phyloP scores from a whole-genome alignment of 2,113 vertebrate species.

The Lathamus discolor region DNA sequence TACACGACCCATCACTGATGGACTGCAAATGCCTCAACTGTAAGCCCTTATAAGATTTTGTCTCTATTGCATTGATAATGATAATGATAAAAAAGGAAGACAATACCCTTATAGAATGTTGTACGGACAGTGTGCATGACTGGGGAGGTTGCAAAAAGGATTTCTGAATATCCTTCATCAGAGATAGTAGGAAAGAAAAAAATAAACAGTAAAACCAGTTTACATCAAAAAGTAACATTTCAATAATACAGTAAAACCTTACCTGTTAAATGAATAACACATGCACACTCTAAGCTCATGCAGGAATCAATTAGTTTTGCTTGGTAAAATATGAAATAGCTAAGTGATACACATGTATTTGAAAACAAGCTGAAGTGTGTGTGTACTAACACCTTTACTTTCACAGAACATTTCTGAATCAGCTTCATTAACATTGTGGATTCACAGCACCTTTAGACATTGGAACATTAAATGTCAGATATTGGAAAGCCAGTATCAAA shows the following conservation, averaged over 20 bases:
- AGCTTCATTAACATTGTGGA: neutral
- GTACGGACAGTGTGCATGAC: conserved; percentile 73
- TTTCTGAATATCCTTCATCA: conserved; percentile 80
- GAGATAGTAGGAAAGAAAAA: conserved; percentile 70
- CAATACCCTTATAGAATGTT: conserved; percentile 80
- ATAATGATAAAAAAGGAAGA: conserved; percentile 60
- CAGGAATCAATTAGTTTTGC: conserved; percentile 11
- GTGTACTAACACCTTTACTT: neutral
- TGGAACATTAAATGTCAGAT: neutral
- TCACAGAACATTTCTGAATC: neutral
- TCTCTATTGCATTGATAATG: conserved; percentile 6
- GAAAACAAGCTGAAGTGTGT: neutral
- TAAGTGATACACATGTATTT: neutral
- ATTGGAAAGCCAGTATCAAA: neutral
- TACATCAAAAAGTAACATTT: conserved; percentile 32
- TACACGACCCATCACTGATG: neutral
- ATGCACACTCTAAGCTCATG: conserved; percentile 57
- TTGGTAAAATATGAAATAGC: neutral
- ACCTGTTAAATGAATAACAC: conserved; percentile 47
- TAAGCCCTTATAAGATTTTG: neutral
- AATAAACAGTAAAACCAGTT: conserved; percentile 62
- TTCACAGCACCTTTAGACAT: neutral
- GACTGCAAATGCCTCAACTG: neutral
- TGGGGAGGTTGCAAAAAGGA: conserved; percentile 80
- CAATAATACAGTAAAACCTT: conserved; percentile 43